These are phyloP conservation scores for Cygnus olor DNA, from an alignment of 2,797 vertebrate genomes.

Conservation along the genomic window DNA sequence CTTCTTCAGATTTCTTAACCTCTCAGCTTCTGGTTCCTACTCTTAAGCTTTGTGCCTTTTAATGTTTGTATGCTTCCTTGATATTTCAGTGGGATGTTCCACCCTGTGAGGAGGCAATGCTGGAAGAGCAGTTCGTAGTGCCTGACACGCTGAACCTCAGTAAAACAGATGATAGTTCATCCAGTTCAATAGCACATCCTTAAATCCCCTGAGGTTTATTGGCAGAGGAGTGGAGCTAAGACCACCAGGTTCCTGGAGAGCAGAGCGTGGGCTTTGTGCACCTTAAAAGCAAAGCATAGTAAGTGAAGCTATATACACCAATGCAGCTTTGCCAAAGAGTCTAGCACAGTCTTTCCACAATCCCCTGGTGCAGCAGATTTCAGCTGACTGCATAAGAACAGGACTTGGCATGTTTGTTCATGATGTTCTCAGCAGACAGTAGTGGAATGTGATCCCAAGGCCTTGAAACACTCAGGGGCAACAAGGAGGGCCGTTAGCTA, in stretches of 20 bases:
- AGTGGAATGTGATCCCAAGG: background rate
- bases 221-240: background rate
- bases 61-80: background rate
- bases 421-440: background rate
- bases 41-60: slow-evolving; percentile 24
- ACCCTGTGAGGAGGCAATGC: background rate
- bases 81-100: background rate
- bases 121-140: background rate
- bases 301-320: background rate
- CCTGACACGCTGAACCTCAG: background rate
- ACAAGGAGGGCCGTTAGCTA: background rate
- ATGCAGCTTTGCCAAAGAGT: background rate
- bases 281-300: background rate
- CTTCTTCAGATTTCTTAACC: background rate
- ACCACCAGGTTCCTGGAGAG: background rate
- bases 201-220: background rate
- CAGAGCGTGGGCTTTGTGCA: background rate
- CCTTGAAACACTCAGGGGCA: background rate
- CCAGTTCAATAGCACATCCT: background rate
- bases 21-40: background rate
- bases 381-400: background rate
- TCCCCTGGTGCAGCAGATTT: background rate
- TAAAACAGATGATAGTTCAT: background rate
- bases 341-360: background rate
- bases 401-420: background rate